A percentile compares a stretch with the other conserved stretches of the same genome.
Conservation (phyloP, 2,797 vertebrate genomes). For the Gastrophryne carolinensis region DNA sequence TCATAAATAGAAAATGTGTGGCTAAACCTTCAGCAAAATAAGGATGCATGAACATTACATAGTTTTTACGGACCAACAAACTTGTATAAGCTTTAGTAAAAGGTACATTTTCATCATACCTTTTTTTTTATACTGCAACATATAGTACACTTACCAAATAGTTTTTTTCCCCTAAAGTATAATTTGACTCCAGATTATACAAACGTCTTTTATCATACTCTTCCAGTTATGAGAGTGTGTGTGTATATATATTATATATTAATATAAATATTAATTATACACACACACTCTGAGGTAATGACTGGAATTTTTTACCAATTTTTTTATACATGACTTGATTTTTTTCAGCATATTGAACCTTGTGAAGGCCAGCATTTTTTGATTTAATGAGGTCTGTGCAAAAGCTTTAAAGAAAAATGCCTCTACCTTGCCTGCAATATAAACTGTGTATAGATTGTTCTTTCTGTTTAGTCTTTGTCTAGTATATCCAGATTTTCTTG, state of each 20-base stretch:
- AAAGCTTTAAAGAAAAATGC: conserved; percentile 99
- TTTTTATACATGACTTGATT: conserved; percentile 69
- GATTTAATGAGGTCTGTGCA: conserved; percentile 98
- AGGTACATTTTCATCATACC: conserved; percentile 99
- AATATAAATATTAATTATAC: too few relatives aligned
- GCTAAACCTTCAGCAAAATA: conserved; percentile 71
- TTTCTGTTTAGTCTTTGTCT: conserved; percentile 69
- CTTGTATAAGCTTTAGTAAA: conserved; percentile 99
- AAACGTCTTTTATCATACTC: conserved; percentile 81
- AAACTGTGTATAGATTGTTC: conserved; percentile 78
- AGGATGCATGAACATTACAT: conserved; percentile 85
- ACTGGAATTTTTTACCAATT: conserved; percentile 76
- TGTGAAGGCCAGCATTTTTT: conserved; percentile 84
- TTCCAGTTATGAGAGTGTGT: conserved; percentile 70
- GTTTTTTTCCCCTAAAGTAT: conserved; percentile 85
- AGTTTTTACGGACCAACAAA: conserved; percentile 99
- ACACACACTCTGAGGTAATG: conserved; percentile 77
- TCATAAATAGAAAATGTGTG: conserved; percentile 81
- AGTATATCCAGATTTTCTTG: conserved; percentile 64
- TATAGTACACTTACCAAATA: conserved; percentile 98
- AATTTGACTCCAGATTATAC: conserved; percentile 77
- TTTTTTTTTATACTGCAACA: conserved; percentile 97
- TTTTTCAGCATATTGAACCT: conserved; percentile 82
- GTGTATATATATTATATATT: too few relatives aligned
- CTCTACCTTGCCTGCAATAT: conserved; percentile 99